Percentiles rank a stretch among this genome's conserved stretches.
phyloP scores from a whole-genome alignment of 2,888 invertebrate genomes.

The Exephanes ischioxanthus region DNA sequence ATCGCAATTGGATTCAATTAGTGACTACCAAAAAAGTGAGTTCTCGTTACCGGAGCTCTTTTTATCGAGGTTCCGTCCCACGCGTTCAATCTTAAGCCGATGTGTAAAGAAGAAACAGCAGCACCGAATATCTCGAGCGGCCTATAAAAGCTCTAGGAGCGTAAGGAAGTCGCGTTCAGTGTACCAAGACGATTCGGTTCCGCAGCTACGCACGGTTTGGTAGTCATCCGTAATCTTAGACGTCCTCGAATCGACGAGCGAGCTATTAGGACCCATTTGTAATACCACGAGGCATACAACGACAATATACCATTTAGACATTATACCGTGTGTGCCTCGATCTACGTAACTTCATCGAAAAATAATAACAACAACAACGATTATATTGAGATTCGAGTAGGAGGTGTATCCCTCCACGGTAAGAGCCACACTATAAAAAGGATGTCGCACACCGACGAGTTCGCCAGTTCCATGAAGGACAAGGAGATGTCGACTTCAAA shows the following conservation, averaged over 20 bases:
- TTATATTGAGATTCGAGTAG: constrained; percentile 54
- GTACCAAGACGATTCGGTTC: constrained; percentile 73
- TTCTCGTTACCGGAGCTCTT: constrained; percentile 3
- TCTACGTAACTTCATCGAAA: constrained; percentile 34
- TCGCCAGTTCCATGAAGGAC: constrained; percentile 78
- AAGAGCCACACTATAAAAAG: constrained; percentile 77
- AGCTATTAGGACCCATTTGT: constrained; percentile 61
- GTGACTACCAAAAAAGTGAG: constrained; percentile 8
- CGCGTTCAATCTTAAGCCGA: constrained; percentile 4
- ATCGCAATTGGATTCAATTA: background rate
- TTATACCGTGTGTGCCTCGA: constrained; percentile 18
- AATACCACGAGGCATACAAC: constrained; percentile 41
- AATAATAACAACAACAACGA: constrained; percentile 41
- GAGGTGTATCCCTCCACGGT: constrained; percentile 54
- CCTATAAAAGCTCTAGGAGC: constrained; percentile 75
- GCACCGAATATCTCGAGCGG: constrained; percentile 34
- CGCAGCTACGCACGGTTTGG: constrained; percentile 52
- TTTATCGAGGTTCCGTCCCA: constrained; percentile 5
- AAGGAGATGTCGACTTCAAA: constrained; percentile 82
- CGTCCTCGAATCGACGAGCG: constrained; percentile 67
- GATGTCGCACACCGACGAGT: constrained; percentile 79
- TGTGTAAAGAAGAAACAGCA: constrained; percentile 13
- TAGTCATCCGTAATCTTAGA: constrained; percentile 39
- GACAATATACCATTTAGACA: constrained; percentile 49
- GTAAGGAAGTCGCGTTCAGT: constrained; percentile 74